Conservation (phyloP, 2,797 vertebrate genomes). For the Simalia tracyae region DNA sequence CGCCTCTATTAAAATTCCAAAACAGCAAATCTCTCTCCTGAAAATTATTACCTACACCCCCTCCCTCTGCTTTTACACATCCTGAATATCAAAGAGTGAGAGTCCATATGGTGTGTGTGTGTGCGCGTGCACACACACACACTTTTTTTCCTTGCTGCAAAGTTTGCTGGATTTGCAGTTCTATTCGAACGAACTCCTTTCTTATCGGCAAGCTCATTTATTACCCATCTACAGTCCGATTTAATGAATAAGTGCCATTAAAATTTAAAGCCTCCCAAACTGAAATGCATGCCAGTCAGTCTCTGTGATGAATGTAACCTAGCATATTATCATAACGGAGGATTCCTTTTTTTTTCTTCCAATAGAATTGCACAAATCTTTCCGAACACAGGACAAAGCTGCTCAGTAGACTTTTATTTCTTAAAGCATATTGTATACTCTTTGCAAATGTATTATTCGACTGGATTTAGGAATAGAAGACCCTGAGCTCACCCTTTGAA, state of each 20-base stretch:
- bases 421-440: not conserved
- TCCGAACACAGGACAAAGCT: not conserved
- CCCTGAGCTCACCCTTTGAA: not conserved
- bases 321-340: not conserved
- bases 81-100: not conserved
- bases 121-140: not conserved
- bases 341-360: not conserved
- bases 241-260: slow-evolving; percentile 17
- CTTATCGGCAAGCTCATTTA: not conserved
- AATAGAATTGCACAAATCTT: not conserved
- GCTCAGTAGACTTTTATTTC: not conserved
- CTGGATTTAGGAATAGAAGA: not conserved
- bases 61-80: not conserved
- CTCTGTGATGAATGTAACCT: not conserved
- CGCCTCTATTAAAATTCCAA: slow-evolving; percentile 23
- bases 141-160: not conserved
- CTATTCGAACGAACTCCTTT: not conserved
- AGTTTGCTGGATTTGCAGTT: not conserved
- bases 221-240: not conserved
- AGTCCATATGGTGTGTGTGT: not conserved
- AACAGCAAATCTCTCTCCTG: slow-evolving; percentile 6
- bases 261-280: not conserved
- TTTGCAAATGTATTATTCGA: not conserved
- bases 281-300: slow-evolving; percentile 1
- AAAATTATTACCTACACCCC: not conserved